A percentile compares a stretch with the other conserved stretches of the same genome.
Conservation (phyloP, 2,113 vertebrate genomes). For the Anarhynchus alexandrinus region DNA sequence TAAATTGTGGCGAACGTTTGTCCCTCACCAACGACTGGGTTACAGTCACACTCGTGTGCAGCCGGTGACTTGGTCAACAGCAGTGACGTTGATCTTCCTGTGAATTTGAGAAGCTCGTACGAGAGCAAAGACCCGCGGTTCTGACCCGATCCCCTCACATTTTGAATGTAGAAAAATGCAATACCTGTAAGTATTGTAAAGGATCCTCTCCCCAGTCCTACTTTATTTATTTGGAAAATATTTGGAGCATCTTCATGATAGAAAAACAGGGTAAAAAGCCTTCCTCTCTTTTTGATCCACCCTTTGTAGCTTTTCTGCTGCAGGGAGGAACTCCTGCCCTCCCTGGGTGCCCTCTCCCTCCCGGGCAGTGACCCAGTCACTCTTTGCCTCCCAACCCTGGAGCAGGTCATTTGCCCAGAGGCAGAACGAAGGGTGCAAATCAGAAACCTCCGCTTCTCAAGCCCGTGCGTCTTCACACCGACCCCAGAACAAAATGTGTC, state of each 20-base stretch:
- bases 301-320: neutral
- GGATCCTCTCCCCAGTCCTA: neutral
- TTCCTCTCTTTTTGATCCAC: neutral
- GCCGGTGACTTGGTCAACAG: neutral
- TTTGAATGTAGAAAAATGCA: neutral
- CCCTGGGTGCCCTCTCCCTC: neutral
- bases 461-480: neutral
- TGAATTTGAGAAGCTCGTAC: neutral
- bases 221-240: neutral
- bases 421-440: neutral
- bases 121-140: neutral
- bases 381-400: neutral
- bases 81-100: neutral
- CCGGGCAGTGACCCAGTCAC: fast-evolving
- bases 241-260: neutral
- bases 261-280: neutral
- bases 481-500: neutral
- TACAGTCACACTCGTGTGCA: neutral
- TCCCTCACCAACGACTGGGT: neutral
- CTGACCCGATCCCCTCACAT: neutral
- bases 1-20: neutral
- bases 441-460: neutral
- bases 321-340: neutral
- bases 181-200: neutral
- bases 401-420: neutral